Conservation (phyloP, 2,113 vertebrate genomes). For the Sterna hirundo region DNA sequence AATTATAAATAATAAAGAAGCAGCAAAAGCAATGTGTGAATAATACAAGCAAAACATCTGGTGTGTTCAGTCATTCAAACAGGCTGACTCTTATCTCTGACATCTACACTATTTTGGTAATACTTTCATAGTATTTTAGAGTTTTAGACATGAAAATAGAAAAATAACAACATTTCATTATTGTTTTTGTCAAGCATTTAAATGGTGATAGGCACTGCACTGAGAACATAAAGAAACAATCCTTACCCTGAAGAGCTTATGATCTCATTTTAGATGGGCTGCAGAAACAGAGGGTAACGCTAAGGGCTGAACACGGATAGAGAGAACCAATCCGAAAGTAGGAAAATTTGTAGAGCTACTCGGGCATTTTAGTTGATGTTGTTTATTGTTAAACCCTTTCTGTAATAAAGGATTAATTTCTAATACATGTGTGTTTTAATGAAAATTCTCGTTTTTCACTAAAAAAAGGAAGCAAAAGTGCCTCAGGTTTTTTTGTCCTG, state of each 20-base stretch:
- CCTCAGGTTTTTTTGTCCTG: not conserved
- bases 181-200: not conserved
- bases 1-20: constrained; percentile 2
- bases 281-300: not conserved
- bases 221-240: not conserved
- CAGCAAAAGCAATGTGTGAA: not conserved
- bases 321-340: not conserved
- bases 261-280: constrained; percentile 41
- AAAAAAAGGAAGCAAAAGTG: not conserved
- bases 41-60: constrained; percentile 31
- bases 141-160: not conserved
- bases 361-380: not conserved
- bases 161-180: not conserved
- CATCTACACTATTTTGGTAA: not conserved
- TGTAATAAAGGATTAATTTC: not conserved
- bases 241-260: not conserved
- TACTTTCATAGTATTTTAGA: not conserved
- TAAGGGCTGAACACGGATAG: not conserved
- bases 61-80: not conserved
- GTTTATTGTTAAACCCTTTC: not conserved
- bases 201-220: not conserved
- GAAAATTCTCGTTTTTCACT: not conserved
- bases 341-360: not conserved
- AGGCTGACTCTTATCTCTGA: not conserved
- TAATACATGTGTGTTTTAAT: not conserved